Base-by-base conservation (phyloP, 2,797 vertebrate species). In the Darevskia nairensis region DNA sequence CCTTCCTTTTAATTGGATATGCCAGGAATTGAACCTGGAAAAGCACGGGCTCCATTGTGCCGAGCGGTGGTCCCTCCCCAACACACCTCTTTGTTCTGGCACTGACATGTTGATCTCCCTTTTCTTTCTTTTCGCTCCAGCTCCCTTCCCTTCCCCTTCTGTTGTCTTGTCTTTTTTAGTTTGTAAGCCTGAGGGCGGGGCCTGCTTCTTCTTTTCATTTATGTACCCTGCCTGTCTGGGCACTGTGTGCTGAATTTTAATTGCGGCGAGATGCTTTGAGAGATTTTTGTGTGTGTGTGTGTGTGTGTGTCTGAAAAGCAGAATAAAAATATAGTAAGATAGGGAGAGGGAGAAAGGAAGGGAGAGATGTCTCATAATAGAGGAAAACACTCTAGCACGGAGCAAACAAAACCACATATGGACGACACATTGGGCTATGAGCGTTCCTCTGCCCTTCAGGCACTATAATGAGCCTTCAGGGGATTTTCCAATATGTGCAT, bases 11-110 rank as follows among this genome's bases (percentile, higher is more conserved):
- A 25, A 32, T 23, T n/a, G 29, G 59, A 17, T 39, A 11, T 46
- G 81, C 8, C 81, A 46, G 66, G 82, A 17, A 72, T 8, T 72
- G 39, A n/a, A 19, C 17, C 39, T 66, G 2, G 27, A 17, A 71
- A 83, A 72, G 29, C 7, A 3, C 23, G 5, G 46, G 29, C 66
- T 46, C 39, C 39, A 15, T 55, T 50, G n/a, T 25, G 15, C 80
- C 1, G 3, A 69, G 64, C 61, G 6, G 17, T 5, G 4, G 8
- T 23, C 81, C n/a, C n/a, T 50, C 44, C 10, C 35, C 27, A 29
- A 23, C 59, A 44, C 35, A 41, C 39, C 74, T 85, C 59, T 85
- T 77, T 85, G 84, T 85, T 76, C 35, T 72, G n/a, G 21, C 82
- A 83, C 6, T 64, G 79, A 80, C 79, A 29, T 66, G 29, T 25